Percentiles rank a stretch among this genome's conserved stretches.
These are phyloP conservation scores for Alligator sinensis DNA, from an alignment of 2,113 vertebrate species.

Conservation along the genomic window DNA sequence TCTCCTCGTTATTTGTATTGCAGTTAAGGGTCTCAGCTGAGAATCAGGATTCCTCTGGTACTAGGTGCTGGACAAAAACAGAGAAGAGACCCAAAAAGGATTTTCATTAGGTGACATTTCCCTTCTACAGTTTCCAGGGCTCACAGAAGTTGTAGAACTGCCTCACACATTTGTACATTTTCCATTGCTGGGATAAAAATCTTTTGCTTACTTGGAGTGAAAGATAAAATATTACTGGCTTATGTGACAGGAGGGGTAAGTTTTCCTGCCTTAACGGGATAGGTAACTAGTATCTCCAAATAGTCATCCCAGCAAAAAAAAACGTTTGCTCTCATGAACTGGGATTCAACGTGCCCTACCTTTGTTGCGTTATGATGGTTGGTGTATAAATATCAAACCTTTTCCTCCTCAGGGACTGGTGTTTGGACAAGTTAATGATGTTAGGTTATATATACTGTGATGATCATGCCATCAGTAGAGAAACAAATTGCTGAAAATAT, in stretches of 20 bases:
- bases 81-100: not conserved
- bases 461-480: not conserved
- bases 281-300: not conserved
- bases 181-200: too few species aligned
- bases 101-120: not conserved
- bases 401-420: not conserved
- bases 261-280: not conserved
- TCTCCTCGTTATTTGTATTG: not conserved
- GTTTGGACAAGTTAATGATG: not conserved
- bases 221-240: too few species aligned
- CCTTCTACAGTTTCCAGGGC: not conserved
- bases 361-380: not conserved
- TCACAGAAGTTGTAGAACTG: too few species aligned
- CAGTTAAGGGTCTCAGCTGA: not conserved
- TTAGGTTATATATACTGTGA: not conserved
- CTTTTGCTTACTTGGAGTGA: too few species aligned
- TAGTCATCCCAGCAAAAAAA: not conserved
- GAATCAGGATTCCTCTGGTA: not conserved
- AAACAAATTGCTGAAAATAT: conserved; percentile 11
- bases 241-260: not conserved
- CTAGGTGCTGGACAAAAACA: not conserved
- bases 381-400: not conserved
- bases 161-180: too few species aligned
- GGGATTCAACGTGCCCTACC: not conserved
- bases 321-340: not conserved